These are phyloP conservation scores for Clanis bilineata DNA, from an alignment of 2,888 invertebrate species.

Conservation along the genomic window DNA sequence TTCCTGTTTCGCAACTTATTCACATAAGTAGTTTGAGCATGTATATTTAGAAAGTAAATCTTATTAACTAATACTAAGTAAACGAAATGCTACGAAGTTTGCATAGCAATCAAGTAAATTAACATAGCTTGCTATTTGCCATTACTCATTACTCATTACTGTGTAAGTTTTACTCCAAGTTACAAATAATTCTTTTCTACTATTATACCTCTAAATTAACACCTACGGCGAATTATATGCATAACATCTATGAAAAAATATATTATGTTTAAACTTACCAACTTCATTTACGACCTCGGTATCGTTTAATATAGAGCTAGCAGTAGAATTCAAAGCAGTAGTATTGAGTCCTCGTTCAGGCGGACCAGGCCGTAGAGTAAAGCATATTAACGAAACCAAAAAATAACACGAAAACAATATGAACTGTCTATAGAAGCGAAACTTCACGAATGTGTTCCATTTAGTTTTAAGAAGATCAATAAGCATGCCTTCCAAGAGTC, in stretches of 20 bases:
- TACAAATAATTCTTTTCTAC: too few species aligned
- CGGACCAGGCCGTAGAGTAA: conserved; percentile 94
- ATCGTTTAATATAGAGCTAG: conserved; percentile 50
- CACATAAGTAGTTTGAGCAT: background rate
- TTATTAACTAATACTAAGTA: background rate
- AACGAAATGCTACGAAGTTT: background rate
- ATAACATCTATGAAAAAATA: background rate
- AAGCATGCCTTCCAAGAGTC: conserved; percentile 96
- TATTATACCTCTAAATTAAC: too few species aligned
- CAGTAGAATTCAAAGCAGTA: conserved; percentile 61
- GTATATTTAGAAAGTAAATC: conserved; percentile 1
- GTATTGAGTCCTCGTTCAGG: conserved; percentile 75
- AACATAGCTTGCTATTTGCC: too few species aligned
- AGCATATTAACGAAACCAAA: conserved; percentile 92
- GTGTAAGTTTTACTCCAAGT: too few species aligned
- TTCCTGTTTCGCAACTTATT: background rate
- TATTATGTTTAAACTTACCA: conserved; percentile 43
- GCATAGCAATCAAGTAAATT: background rate
- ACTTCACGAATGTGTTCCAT: conserved; percentile 98
- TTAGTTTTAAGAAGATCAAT: conserved; percentile 97
- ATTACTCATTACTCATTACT: too few species aligned
- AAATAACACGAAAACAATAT: conserved; percentile 95
- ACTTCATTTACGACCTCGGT: conserved; percentile 55
- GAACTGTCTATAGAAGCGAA: conserved; percentile 96
- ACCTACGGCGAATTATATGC: background rate